Conservation (phyloP, 1,140 invertebrate genomes). For the Anastatus disparis region DNA sequence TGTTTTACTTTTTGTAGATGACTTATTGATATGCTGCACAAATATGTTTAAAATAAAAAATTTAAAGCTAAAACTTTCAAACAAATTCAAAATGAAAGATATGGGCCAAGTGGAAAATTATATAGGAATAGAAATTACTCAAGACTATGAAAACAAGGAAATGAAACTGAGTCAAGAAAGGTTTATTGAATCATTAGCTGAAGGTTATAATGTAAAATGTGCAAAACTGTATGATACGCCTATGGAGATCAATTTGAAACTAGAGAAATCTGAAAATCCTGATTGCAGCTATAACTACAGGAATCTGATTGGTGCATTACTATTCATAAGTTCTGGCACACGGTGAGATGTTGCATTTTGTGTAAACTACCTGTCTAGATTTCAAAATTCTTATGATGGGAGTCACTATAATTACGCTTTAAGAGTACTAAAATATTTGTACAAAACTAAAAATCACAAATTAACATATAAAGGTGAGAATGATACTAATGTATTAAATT, state of each 20-base stretch:
- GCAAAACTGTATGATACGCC: slow-evolving; percentile 49
- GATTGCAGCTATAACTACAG: slow-evolving; percentile 46
- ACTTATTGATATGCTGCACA: too few species aligned
- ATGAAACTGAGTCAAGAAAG: slow-evolving; percentile 55
- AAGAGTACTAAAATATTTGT: too few species aligned
- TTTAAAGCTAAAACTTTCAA: too few species aligned
- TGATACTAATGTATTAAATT: too few species aligned
- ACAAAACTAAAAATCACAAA: too few species aligned
- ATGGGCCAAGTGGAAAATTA: slow-evolving; percentile 27
- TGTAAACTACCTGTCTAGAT: too few species aligned
- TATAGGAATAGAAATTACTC: slow-evolving; percentile 51
- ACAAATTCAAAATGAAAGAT: too few species aligned
- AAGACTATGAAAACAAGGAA: slow-evolving; percentile 47
- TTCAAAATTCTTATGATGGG: too few species aligned
- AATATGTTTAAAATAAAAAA: not conserved
- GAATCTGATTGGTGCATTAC: slow-evolving; percentile 56
- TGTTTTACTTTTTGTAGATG: too few species aligned
- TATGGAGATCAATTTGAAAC: slow-evolving; percentile 62
- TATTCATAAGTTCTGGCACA: slow-evolving; percentile 61
- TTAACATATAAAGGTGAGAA: too few species aligned
- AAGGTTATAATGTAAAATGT: slow-evolving; percentile 56
- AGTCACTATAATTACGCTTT: too few species aligned
- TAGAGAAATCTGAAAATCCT: slow-evolving; percentile 13
- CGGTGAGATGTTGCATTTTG: slow-evolving; percentile 54
- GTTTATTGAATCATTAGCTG: slow-evolving; percentile 60